Evolutionary conservation across 2,797 vertebrate genomes (phyloP), one percentile per base, ranked within the genome.

Genomic region (Enteromius mattozi): DNA sequence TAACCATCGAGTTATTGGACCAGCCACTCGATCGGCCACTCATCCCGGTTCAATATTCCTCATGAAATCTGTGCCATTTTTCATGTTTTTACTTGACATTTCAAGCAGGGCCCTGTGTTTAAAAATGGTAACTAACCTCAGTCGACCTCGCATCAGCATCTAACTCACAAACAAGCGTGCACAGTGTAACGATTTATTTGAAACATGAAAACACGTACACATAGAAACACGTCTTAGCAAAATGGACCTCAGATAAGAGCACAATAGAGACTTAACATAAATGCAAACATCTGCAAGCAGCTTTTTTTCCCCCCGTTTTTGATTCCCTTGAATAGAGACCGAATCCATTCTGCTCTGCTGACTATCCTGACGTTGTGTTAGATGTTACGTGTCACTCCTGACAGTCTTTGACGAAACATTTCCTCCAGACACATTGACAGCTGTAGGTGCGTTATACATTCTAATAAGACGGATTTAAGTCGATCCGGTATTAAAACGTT

Each of bases 391-490:
- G 71, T 81, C 84, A 86, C 61, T 86, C 69, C 82, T 87, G 87
- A 84, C 80, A 75, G 70, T 71, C 40, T 87, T 81, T 83, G 45
- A 89, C 78, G 70, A 86, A 77, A 75, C 71, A 80, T 87, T 65
- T 84, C 91, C 92, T 90, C 89, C 88, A 88, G 91, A 92, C 54
- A 78, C 83, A 82, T 72, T 87, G 91, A 93, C 92, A 92, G 90
- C 89, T 90, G 88, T 89, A 90, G 91, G 91, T 92, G 88, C 89
- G 92, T 90, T 92, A 91, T 94, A 95, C 94, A 95, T 95, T 95
- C 94, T 91, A 88, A 90, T 74, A 66, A 90, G 88, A 90, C 90
- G 89, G 75, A 85, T 84, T 92, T 89, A 93, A 91, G 89, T 90
- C 89, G 91, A 90, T 91, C 90, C 88, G 85, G 71, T 92, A 93